These are phyloP conservation scores for Caerostris extrusa DNA, from an alignment of 1,140 invertebrate species.

Conservation along the genomic window DNA sequence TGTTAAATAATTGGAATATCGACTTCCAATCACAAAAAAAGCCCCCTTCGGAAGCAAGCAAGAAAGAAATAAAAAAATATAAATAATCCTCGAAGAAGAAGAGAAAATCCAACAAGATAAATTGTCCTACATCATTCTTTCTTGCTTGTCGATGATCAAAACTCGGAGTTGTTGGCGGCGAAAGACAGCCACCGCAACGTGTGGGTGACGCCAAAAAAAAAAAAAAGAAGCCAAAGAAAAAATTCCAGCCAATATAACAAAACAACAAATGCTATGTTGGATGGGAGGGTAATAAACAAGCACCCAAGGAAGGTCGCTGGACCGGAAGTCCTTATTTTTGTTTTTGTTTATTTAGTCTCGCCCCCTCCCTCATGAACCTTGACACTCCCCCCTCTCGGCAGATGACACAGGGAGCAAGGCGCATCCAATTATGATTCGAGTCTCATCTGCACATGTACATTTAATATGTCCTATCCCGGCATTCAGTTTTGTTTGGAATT, in stretches of 20 bases:
- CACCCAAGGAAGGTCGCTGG: conserved; percentile 34
- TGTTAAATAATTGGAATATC: conserved; percentile 64
- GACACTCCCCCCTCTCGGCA: conserved; percentile 24
- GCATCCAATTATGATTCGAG: conserved; percentile 47
- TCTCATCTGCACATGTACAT: conserved; percentile 1
- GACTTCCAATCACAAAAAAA: conserved; percentile 60
- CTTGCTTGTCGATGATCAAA: conserved; percentile 1
- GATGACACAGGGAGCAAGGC: conserved; percentile 23
- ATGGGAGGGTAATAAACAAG: conserved; percentile 56
- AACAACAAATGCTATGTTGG: neutral
- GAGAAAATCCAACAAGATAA: conserved; percentile 8
- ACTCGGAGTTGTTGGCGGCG: conserved; percentile 18
- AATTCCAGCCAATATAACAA: neutral
- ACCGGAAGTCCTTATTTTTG: conserved; percentile 31
- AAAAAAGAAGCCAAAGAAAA: neutral
- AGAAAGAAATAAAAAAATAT: neutral
- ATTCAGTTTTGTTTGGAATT: conserved; percentile 20
- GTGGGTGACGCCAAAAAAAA: neutral
- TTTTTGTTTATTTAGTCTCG: neutral
- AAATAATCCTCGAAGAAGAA: neutral
- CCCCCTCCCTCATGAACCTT: conserved; percentile 1
- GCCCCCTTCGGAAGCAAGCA: neutral
- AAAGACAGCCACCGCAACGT: conserved; percentile 20
- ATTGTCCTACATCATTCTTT: neutral
- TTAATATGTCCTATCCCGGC: neutral